Percentiles rank a stretch among this genome's conserved stretches.
These are phyloP conservation scores for Podarcis raffonei DNA, from an alignment of 2,113 vertebrate genomes.

Conservation along the genomic window DNA sequence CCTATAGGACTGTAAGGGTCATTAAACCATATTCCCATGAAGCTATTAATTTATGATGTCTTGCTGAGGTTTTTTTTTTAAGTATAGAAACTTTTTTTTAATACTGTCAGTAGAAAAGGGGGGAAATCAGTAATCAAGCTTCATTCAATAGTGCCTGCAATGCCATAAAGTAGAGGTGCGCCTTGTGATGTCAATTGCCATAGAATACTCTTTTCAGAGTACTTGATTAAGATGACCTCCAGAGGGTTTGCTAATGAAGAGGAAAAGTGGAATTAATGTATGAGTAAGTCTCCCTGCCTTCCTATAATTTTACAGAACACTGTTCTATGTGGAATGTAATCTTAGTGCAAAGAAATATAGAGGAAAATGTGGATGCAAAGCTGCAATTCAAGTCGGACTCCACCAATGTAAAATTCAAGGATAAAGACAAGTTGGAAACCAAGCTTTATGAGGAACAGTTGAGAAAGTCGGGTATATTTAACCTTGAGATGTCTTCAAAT, in stretches of 20 bases:
- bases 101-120: background rate
- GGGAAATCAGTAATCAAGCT: slow-evolving; percentile 1
- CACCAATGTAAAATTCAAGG: background rate
- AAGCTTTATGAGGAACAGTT: too few relatives aligned
- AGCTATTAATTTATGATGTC: background rate
- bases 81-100: background rate
- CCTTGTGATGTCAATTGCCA: background rate
- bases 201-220: background rate
- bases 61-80: background rate
- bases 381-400: background rate
- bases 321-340: background rate
- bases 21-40: background rate
- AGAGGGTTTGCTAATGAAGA: slow-evolving; percentile 7
- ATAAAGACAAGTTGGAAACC: too few relatives aligned
- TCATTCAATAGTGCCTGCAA: background rate
- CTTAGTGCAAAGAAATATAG: background rate
- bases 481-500: too few relatives aligned
- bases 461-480: too few relatives aligned
- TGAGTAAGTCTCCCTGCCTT: slow-evolving; percentile 6
- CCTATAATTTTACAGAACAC: background rate
- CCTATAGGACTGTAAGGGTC: background rate
- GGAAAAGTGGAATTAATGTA: slow-evolving; percentile 3
- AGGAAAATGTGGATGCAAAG: background rate
- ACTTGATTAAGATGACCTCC: slow-evolving; percentile 11
- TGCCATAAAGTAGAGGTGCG: background rate